phyloP scores from a whole-genome alignment of 2,888 invertebrate species.

The Tipula helvola region DNA sequence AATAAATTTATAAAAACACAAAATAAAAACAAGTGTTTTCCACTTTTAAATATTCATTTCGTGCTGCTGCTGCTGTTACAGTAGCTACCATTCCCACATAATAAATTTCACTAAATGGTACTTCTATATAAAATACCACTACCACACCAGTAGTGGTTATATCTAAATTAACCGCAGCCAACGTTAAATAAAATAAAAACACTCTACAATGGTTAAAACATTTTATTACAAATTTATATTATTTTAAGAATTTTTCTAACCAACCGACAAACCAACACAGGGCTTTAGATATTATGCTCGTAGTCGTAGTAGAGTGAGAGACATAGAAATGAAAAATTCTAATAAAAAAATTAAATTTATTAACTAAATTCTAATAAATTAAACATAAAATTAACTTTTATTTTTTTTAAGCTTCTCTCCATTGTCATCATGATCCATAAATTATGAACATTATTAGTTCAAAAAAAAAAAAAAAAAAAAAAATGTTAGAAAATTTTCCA shows the following conservation, averaged over 20 bases:
- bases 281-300: no score
- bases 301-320: neutral
- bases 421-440: neutral
- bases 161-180: neutral
- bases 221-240: neutral
- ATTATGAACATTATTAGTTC: slow-evolving; percentile 4
- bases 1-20: neutral
- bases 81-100: neutral
- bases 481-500: neutral
- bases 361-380: slow-evolving; percentile 4
- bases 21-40: neutral
- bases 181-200: neutral
- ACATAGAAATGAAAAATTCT: neutral
- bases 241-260: neutral
- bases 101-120: neutral
- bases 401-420: neutral
- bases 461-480: neutral
- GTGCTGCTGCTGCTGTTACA: neutral
- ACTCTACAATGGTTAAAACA: neutral
- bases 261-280: neutral
- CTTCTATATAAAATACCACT: neutral
- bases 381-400: neutral
- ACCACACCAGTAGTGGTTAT: neutral
- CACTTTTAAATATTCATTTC: neutral
- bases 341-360: neutral